Evolutionary conservation across 2,888 invertebrate species (phyloP), one percentile per base, ranked within the genome.

Genomic region (Acholoe squamosa): DNA sequence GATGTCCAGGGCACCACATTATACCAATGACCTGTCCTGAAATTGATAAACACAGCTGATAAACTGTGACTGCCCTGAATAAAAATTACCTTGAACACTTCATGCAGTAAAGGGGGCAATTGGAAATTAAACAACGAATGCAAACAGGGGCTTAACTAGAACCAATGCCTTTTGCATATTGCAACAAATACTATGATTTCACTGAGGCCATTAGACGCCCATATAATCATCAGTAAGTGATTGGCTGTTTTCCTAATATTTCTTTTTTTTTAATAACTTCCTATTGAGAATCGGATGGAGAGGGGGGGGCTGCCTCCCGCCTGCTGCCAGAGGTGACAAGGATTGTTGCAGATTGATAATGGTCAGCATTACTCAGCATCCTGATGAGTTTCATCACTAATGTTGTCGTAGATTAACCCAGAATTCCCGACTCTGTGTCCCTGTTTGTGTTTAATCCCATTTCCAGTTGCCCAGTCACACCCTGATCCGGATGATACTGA

Each of bases 371-470:
- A 25, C 71, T 71, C 71, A 71, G n/a, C 28, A 3, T 22, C 43
- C 80, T 80, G 33, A 25, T 80, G 80, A 16, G 25, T 31, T 76
- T 28, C 31, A 16, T 76, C 34, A 34, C 80, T 80, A 34, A 19
- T 19, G n/a, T 80, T 43, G 80, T 14, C 80, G 5, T 7, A 19
- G n/a, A 80, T 80, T 80, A 80, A 80, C 80, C 80, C 43, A 80
- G 16, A 80, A 80, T 14, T 16, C 43, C 12, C 80, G 34, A 34
- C 33, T 43, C 43, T 80, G 80, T 80, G 34, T 43, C 80, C 22
- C 34, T 71, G 31, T 80, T 80, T 80, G 80, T 34, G 43, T 43
- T 80, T 80, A 43, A 80, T 80, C 80, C 80, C 80, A 34, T 43
- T 43, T 80, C 80, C 80, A 34, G 0, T 22, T 80, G 34, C 80